phyloP scores from a whole-genome alignment of 2,797 vertebrate species.

The Anguilla megastoma region DNA sequence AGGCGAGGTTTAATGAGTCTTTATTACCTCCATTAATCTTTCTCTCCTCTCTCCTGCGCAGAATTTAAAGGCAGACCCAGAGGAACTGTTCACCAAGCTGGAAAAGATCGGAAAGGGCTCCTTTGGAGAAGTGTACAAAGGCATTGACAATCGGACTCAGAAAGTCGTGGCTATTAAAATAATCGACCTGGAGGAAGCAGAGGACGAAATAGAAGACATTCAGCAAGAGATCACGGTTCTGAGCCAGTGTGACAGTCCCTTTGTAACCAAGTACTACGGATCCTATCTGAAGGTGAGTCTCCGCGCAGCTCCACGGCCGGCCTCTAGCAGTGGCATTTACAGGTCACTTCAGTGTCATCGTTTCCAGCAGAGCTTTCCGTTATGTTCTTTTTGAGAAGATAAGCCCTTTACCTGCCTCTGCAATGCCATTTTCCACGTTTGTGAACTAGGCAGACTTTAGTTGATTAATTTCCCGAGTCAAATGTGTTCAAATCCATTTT shows the following conservation, averaged over 20 bases:
- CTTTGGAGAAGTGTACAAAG: conserved; percentile 98
- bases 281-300: conserved; percentile 93
- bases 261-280: conserved; percentile 96
- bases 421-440: conserved; percentile 14
- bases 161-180: conserved; percentile 98
- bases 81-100: conserved; percentile 95
- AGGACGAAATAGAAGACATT: conserved; percentile 98
- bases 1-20: background rate
- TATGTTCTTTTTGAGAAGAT: background rate
- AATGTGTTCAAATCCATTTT: background rate
- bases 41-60: conserved; percentile 49
- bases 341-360: background rate
- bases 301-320: background rate
- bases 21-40: background rate
- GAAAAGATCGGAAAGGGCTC: conserved; percentile 97
- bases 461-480: background rate
- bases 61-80: conserved; percentile 88
- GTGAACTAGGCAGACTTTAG: background rate
- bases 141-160: conserved; percentile 97
- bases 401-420: conserved; percentile 8
- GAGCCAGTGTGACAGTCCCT: conserved; percentile 98
- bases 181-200: conserved; percentile 97
- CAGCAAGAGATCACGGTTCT: conserved; percentile 98
- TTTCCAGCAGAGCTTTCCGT: background rate
- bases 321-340: background rate